Evolutionary conservation across 1,140 invertebrate species (phyloP).

Genomic region (Probaryconus sp.): DNA sequence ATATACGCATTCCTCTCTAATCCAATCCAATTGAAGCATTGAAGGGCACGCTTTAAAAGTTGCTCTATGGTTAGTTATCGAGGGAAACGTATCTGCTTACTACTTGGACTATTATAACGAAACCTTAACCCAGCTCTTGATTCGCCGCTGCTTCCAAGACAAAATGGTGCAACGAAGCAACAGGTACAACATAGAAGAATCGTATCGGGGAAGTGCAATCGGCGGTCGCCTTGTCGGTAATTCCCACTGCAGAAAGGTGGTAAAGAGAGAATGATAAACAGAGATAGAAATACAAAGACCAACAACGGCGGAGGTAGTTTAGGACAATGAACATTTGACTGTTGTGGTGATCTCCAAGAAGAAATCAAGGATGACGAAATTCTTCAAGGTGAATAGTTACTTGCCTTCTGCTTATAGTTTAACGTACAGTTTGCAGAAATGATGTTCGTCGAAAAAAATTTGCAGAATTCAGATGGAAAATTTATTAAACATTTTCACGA

Average conservation of each 20-base stretch:
- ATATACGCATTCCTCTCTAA: no score
- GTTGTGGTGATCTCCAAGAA: slow-evolving; percentile 50
- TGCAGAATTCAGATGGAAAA: no score
- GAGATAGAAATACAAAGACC: slow-evolving; percentile 37
- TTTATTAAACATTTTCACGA: no score
- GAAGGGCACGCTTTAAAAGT: slow-evolving; percentile 54
- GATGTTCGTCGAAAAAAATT: no score
- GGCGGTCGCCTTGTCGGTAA: slow-evolving; percentile 72
- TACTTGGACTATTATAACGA: slow-evolving; percentile 63
- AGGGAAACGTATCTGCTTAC: slow-evolving; percentile 63
- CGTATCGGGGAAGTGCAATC: slow-evolving; percentile 76
- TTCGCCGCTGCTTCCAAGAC: slow-evolving; percentile 52
- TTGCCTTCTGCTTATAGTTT: no score
- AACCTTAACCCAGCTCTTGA: slow-evolving; percentile 58
- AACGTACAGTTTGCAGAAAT: no score
- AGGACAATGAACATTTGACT: slow-evolving; percentile 62
- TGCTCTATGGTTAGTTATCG: slow-evolving; percentile 65
- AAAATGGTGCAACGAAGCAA: slow-evolving; percentile 62
- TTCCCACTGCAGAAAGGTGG: slow-evolving; percentile 63
- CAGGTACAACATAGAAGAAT: slow-evolving; percentile 68
- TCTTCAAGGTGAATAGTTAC: slow-evolving; percentile 37
- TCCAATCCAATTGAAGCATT: no score
- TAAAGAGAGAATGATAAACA: slow-evolving; percentile 51
- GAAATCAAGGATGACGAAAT: slow-evolving; percentile 55
- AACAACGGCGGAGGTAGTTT: slow-evolving; percentile 32